Conservation (phyloP, 2,888 invertebrate genomes). For the Mythimna ferrago region DNA sequence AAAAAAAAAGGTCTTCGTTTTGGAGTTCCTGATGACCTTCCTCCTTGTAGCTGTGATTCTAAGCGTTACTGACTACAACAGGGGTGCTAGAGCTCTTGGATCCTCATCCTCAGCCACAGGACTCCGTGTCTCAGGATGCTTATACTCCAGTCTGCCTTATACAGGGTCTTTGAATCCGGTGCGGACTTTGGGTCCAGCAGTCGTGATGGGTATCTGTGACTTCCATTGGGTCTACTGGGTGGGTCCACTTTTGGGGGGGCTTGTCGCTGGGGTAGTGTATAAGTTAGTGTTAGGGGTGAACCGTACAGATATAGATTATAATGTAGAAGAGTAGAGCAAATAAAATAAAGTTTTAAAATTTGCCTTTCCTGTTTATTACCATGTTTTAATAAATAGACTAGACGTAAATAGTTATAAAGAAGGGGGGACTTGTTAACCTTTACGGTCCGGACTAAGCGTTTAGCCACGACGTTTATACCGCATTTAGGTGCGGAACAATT, state of each 20-base stretch:
- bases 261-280: slow-evolving; percentile 65
- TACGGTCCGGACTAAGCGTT: too few relatives aligned
- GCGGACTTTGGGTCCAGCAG: slow-evolving; percentile 64
- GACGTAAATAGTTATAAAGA: too few relatives aligned
- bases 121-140: slow-evolving; percentile 64
- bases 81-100: slow-evolving; percentile 66
- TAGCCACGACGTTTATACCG: too few relatives aligned
- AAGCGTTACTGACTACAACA: slow-evolving; percentile 60
- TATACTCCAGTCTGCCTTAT: slow-evolving; percentile 65
- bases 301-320: background rate
- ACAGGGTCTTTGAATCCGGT: slow-evolving; percentile 67
- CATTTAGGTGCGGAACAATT: too few relatives aligned
- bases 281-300: slow-evolving; percentile 51
- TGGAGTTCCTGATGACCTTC: slow-evolving; percentile 69
- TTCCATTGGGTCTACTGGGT: slow-evolving; percentile 67
- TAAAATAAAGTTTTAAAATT: background rate
- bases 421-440: too few relatives aligned
- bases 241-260: slow-evolving; percentile 65
- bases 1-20: slow-evolving; percentile 56
- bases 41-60: slow-evolving; percentile 63
- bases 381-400: too few relatives aligned
- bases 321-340: background rate
- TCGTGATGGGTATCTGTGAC: slow-evolving; percentile 62
- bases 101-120: slow-evolving; percentile 69
- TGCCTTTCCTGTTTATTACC: background rate